These are phyloP conservation scores for Carcharodon carcharias DNA, from an alignment of 2,797 vertebrate genomes.

Conservation along the genomic window DNA sequence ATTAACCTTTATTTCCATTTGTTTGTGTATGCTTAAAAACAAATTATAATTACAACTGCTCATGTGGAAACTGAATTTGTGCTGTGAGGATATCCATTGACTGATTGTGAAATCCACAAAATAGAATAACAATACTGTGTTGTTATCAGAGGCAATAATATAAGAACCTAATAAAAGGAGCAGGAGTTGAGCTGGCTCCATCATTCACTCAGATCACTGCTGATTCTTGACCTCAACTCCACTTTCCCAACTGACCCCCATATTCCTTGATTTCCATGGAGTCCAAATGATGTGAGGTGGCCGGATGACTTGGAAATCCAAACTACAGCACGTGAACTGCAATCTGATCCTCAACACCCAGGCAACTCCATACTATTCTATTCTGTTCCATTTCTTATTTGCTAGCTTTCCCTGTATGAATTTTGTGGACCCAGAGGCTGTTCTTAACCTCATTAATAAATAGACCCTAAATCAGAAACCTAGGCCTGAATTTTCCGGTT, in stretches of 20 bases:
- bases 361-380: not conserved
- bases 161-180: not conserved
- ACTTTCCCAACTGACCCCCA: too few relatives aligned
- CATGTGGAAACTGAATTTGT: not conserved
- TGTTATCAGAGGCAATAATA: not conserved
- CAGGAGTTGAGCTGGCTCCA: too few relatives aligned
- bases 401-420: not conserved
- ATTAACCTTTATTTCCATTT: not conserved
- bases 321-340: not conserved
- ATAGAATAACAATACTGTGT: not conserved
- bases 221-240: too few relatives aligned
- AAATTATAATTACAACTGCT: not conserved
- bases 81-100: not conserved
- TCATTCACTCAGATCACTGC: too few relatives aligned
- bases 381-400: not conserved
- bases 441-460: not conserved
- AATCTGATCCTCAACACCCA: not conserved
- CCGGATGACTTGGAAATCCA: not conserved
- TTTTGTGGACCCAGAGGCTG: not conserved
- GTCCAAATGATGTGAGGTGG: not conserved
- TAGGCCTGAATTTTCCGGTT: too few relatives aligned
- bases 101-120: not conserved
- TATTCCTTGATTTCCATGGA: too few relatives aligned
- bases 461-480: not conserved
- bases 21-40: not conserved